These are phyloP conservation scores for Opisthocomus hoazin DNA, from an alignment of 2,113 vertebrate species.

Conservation along the genomic window DNA sequence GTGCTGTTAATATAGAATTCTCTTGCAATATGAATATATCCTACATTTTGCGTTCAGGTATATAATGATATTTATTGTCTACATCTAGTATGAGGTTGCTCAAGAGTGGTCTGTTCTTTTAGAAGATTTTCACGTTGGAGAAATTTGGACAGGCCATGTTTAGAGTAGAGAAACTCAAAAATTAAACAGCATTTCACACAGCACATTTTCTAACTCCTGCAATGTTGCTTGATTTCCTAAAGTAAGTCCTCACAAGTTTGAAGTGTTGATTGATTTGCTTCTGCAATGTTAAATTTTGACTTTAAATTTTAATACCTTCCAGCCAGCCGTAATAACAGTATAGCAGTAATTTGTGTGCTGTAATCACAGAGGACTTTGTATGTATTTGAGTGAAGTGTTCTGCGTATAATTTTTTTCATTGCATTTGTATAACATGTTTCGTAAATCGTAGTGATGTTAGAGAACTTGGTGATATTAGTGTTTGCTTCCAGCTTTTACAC, in stretches of 20 bases:
- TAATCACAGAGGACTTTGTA: neutral
- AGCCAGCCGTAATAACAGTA: neutral
- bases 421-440: neutral
- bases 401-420: neutral
- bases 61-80: neutral
- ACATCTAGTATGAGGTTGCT: neutral
- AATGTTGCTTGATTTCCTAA: neutral
- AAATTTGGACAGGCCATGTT: neutral
- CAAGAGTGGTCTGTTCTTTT: neutral
- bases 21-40: neutral
- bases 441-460: neutral
- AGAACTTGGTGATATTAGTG: neutral
- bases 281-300: constrained; percentile 4
- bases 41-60: neutral
- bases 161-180: neutral
- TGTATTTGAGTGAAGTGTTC: neutral
- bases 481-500: neutral
- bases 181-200: neutral
- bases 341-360: neutral
- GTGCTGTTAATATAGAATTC: neutral
- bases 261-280: constrained; percentile 31
- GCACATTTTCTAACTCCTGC: neutral
- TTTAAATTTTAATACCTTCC: neutral
- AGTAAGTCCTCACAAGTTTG: neutral
- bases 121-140: neutral